A percentile compares a stretch with the other conserved stretches of the same genome.
Evolutionary conservation across 2,113 vertebrate genomes (phyloP).

Genomic region (Channa argus): DNA sequence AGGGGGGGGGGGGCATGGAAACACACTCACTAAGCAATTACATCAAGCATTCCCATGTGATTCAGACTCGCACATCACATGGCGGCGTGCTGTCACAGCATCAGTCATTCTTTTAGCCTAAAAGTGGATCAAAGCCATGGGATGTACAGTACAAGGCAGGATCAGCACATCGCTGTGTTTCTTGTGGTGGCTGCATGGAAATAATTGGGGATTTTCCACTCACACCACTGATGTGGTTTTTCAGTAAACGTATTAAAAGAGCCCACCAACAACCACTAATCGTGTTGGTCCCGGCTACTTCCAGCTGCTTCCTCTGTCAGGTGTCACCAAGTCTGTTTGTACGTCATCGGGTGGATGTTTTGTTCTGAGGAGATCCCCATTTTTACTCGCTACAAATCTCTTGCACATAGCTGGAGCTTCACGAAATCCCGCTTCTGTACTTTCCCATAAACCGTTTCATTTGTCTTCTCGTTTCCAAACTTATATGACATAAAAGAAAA

Average conservation of each 20-base stretch:
- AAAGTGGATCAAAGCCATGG: not conserved
- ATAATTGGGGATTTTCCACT: constrained; percentile 37
- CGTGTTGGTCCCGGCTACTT: not conserved
- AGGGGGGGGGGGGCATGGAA: too few species aligned
- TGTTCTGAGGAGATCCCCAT: not conserved
- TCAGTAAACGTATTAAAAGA: constrained; percentile 8
- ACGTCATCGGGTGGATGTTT: not conserved
- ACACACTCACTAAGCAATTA: too few species aligned
- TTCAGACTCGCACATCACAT: not conserved
- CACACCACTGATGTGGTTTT: constrained; percentile 39
- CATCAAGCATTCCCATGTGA: not conserved
- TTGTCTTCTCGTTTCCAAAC: not conserved
- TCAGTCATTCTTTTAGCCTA: too few species aligned
- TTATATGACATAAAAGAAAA: not conserved
- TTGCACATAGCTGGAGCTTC: not conserved
- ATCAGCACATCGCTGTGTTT: not conserved
- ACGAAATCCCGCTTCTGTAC: not conserved
- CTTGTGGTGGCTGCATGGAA: constrained; percentile 8
- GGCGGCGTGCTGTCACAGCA: too few species aligned
- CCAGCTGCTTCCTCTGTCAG: constrained; percentile 37
- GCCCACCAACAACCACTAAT: constrained; percentile 11
- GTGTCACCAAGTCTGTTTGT: constrained; percentile 7
- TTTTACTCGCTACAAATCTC: not conserved
- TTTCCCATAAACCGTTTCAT: not conserved
- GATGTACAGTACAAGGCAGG: not conserved